Evolutionary conservation across 2,888 invertebrate genomes (phyloP).

Genomic region (Choristoneura rosaceana): DNA sequence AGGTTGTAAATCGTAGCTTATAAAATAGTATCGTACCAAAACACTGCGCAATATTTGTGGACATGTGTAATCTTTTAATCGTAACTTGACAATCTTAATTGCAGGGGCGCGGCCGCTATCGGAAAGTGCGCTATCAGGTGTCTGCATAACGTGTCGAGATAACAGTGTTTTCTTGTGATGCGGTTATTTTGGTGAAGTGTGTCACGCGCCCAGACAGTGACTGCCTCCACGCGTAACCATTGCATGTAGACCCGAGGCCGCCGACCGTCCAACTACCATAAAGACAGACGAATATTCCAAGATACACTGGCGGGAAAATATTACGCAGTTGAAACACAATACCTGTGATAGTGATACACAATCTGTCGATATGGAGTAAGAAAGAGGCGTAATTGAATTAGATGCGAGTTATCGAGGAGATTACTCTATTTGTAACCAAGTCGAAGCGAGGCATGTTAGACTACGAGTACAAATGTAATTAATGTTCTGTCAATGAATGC

Average conservation of each 20-base stretch:
- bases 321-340: constrained; percentile 62
- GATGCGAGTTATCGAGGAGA: constrained; percentile 53
- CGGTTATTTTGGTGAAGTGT: constrained; percentile 58
- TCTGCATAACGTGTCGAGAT: constrained; percentile 53
- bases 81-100: constrained; percentile 69
- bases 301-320: constrained; percentile 47
- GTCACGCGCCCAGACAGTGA: constrained; percentile 52
- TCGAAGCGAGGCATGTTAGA: constrained; percentile 8
- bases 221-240: constrained; percentile 45
- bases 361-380: constrained; percentile 54
- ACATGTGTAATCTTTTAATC: constrained; percentile 63
- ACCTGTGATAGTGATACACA: constrained; percentile 44
- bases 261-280: not conserved
- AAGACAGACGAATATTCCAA: constrained; percentile 43
- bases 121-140: constrained; percentile 49
- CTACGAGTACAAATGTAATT: constrained; percentile 46
- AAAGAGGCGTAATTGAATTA: constrained; percentile 61
- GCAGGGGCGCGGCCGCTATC: constrained; percentile 72
- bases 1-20: constrained; percentile 40
- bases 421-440: constrained; percentile 42
- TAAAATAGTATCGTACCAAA: constrained; percentile 42
- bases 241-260: constrained; percentile 38
- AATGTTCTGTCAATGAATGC: constrained; percentile 54
- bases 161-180: constrained; percentile 48
- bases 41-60: constrained; percentile 56